Evolutionary conservation across 2,113 vertebrate species (phyloP).

Genomic region (Agapornis roseicollis): DNA sequence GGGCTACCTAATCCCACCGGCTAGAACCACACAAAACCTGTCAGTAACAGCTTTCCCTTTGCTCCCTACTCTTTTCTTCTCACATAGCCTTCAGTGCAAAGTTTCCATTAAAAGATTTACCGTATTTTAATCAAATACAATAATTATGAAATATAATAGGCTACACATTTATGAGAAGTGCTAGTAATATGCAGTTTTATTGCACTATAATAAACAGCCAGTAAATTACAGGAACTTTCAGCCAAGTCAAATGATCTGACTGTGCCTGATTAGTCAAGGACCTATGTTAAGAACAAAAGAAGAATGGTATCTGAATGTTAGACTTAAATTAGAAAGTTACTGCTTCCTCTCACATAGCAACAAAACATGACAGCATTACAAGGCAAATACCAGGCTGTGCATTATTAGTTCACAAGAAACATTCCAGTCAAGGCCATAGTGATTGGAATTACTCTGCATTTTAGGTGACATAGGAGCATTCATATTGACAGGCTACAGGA

Average conservation of each 20-base stretch:
- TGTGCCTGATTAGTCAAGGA: slow-evolving; percentile 52
- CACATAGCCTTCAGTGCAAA: not conserved
- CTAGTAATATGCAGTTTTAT: not conserved
- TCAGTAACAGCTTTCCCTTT: not conserved
- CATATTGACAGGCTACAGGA: not conserved
- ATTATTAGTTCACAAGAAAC: slow-evolving; percentile 17
- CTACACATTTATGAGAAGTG: not conserved
- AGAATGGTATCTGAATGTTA: slow-evolving; percentile 42
- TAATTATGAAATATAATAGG: not conserved
- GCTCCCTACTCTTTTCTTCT: not conserved
- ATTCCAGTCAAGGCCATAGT: not conserved
- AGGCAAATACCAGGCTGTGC: slow-evolving; percentile 29
- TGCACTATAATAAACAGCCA: slow-evolving; percentile 7
- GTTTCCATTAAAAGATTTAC: not conserved
- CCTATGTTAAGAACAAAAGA: slow-evolving; percentile 58
- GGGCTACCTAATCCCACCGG: not conserved
- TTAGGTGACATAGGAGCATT: not conserved
- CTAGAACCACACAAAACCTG: not conserved
- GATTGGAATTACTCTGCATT: not conserved
- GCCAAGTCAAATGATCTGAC: slow-evolving; percentile 31
- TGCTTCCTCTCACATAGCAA: slow-evolving; percentile 49
- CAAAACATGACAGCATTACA: slow-evolving; percentile 49
- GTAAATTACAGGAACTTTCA: slow-evolving; percentile 21
- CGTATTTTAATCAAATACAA: not conserved
- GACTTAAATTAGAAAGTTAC: slow-evolving; percentile 49